Percentiles rank a stretch among this genome's conserved stretches.
Evolutionary conservation across 2,797 vertebrate genomes (phyloP).

Genomic region (Petrocephalus schoutedeni): DNA sequence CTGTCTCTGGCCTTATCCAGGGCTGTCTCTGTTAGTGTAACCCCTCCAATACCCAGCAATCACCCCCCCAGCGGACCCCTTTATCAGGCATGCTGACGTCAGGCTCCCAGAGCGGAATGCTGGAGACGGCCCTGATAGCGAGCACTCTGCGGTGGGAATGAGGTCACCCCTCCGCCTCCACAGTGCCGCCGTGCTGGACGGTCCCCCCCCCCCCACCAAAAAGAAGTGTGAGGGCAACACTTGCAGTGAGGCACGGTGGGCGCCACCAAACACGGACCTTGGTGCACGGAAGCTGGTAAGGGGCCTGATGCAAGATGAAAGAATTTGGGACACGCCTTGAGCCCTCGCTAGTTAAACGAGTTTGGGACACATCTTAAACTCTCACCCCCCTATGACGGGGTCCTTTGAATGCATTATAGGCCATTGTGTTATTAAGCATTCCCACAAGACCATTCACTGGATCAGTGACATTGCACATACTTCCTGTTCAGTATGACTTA

Average conservation of each 20-base stretch:
- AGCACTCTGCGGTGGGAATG: slow-evolving; percentile 67
- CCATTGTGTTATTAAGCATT: not conserved
- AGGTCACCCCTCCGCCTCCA: slow-evolving; percentile 44
- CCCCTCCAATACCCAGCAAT: slow-evolving; percentile 46
- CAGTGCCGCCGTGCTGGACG: not conserved
- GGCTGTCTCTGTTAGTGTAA: slow-evolving; percentile 72
- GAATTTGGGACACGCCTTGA: not conserved
- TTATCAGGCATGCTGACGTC: slow-evolving; percentile 72
- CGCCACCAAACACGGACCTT: not conserved
- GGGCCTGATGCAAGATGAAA: not conserved
- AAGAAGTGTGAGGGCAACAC: not conserved
- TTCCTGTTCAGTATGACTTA: not conserved
- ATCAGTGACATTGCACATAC: not conserved
- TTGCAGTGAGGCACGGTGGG: not conserved
- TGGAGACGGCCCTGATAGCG: slow-evolving; percentile 69
- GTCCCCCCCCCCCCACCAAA: not conserved
- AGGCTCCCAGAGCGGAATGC: slow-evolving; percentile 51
- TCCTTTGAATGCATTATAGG: not conserved
- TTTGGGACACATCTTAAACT: not conserved
- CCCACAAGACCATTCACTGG: not conserved
- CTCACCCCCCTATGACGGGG: not conserved
- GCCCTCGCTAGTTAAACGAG: not conserved
- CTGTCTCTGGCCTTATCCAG: slow-evolving; percentile 68
- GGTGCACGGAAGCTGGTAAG: not conserved
- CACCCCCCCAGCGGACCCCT: slow-evolving; percentile 47